Evolutionary conservation across 2,113 vertebrate species (phyloP).

Genomic region (Marcusenius ussheri): DNA sequence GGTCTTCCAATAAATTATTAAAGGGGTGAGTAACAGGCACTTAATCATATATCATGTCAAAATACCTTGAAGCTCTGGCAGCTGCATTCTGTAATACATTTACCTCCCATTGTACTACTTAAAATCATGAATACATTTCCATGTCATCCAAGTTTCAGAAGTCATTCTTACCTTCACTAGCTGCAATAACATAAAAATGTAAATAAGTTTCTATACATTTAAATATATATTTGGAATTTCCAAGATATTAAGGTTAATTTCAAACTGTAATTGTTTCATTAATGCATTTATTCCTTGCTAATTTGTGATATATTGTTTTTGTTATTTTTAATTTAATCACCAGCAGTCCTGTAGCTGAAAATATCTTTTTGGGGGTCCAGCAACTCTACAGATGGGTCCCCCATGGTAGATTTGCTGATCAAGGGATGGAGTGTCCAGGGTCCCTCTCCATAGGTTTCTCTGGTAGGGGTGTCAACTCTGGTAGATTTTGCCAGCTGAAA

Average conservation of each 20-base stretch:
- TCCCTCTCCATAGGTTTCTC: background rate
- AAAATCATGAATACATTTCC: conserved; percentile 34
- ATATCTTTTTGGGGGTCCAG: background rate
- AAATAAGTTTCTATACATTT: background rate
- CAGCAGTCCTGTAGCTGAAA: background rate
- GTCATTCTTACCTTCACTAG: background rate
- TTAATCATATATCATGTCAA: conserved; percentile 52
- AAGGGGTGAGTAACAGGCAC: conserved; percentile 71
- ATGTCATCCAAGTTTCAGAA: background rate
- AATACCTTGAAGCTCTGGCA: conserved; percentile 16
- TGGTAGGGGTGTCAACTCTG: background rate
- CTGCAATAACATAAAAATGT: background rate
- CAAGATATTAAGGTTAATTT: background rate
- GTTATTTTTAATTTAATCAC: background rate
- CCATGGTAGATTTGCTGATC: background rate
- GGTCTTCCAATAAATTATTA: conserved; percentile 52
- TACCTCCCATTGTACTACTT: background rate
- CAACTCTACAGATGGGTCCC: background rate
- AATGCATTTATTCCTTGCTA: background rate
- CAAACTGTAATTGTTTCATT: background rate
- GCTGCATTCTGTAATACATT: conserved; percentile 25
- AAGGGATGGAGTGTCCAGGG: background rate
- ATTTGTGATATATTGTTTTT: background rate
- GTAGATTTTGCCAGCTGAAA: background rate
- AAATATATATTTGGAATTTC: background rate